Base-by-base conservation (phyloP, 2,797 vertebrate species). In the Lerista edwardsae region DNA sequence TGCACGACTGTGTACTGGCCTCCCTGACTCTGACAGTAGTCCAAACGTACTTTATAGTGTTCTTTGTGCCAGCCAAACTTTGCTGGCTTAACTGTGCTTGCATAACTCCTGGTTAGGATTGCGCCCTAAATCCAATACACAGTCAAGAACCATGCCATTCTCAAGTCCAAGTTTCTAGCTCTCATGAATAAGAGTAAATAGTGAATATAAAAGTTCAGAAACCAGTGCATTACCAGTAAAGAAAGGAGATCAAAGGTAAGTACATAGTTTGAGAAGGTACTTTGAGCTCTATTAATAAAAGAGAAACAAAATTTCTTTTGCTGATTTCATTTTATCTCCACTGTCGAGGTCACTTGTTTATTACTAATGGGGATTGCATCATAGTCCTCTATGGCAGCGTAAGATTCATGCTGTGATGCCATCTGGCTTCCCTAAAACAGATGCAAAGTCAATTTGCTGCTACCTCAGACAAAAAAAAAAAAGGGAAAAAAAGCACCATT, bases 371-470 rank as follows among this genome's bases (percentile, higher is more conserved):
- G 39, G 41, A 77, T n/a, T 76, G 27, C n/a, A 77, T 62, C 39
- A 34, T 41, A 69, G 25, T 62, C 19, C 6, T 80, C 41, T 55
- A 71, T 34, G 3, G 5, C 71, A 59, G 61, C 69, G 79, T 41
- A 84, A 67, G 41, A 71, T 82, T 64, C 84, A 82, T 86, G 65
- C 84, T 82, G 84, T 39, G 64, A 76, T 71, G 74, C 84, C 84
- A 86, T 86, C 79, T 82, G 84, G 79, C 65, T 86, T 86, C 41
- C 79, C 59, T 82, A n/a, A 65, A 86, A 65, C 79, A 62, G 74
- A 62, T 72, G 81, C 73, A 86, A 71, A 77, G 75, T 71, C 55
- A 55, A 82, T 81, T 81, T 86, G 25, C 65, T 34, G 8, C 34
- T 86, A 31, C 31, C 55, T 76, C 27, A 39, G 55, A 25, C n/a